Evolutionary conservation across 2,113 vertebrate species (phyloP), one percentile per base, ranked within the genome.

Genomic region (Hystrix brachyura): DNA sequence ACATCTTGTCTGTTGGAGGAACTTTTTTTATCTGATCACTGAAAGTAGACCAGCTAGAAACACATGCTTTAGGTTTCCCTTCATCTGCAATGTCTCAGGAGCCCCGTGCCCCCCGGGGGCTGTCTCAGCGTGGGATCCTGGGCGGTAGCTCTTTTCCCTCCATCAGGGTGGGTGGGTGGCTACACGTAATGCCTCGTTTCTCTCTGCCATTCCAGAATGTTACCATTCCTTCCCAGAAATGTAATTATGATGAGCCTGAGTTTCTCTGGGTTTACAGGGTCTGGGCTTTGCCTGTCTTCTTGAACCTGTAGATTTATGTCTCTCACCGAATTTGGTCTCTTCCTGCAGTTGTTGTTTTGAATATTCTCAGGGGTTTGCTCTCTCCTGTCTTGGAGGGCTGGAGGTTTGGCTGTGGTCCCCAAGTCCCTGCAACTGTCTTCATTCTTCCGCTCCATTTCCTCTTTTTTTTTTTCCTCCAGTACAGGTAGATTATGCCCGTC

Each of bases 181-280:
- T 57, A 8, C 0, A 46, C 34, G 82, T 14, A 2, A 34, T 0
- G 1, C 0, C 7, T 34, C 53, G 8, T 7, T 21, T 55, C 27
- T 55, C 62, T 10, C 34, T n/a, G 23, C 18, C 1, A 19, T 18
- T 6, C 8, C 6, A 3, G 19, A 38, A n/a, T 0, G 4, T n/a
- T 5, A 3, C 21, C 2, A 10, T 14, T 32, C 6, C 43, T 43
- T 43, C 21, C 60, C 43, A 12, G 32, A 25, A 82, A 5, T 32
- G 74, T 13, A 6, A 19, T 2, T 19, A 21, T 0, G 18, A 29
- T 1, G 1, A 3, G 23, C 14, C 48, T 23, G 12, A 13, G 10
- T 9, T 27, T 92, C 69, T 48, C 53, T 23, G 57, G 74, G 64
- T 74, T 19, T 64, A 4, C 10, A 18, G 3, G 23, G 48, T 17